phyloP scores from a whole-genome alignment of 2,888 invertebrate species.

The Leptinotarsa peninsularis region DNA sequence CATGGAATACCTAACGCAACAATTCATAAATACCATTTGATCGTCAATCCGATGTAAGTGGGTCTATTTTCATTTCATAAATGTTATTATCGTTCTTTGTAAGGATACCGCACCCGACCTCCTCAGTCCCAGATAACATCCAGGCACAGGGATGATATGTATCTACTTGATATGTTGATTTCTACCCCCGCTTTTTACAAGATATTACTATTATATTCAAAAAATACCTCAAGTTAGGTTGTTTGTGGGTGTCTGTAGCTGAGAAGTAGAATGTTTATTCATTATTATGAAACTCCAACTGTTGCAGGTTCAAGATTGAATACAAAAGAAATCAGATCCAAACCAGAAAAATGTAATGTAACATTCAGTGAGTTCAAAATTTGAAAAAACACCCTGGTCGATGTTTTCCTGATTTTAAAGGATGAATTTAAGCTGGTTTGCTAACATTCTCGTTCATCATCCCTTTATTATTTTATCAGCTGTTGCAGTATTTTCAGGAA shows the following conservation, averaged over 20 bases:
- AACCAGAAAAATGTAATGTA: conserved; percentile 1
- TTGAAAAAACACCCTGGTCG: neutral
- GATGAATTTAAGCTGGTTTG: conserved; percentile 68
- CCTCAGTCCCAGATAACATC: conserved; percentile 16
- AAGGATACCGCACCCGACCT: conserved; percentile 21
- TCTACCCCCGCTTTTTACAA: neutral
- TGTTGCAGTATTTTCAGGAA: conserved; percentile 73
- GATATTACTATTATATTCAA: neutral
- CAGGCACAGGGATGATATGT: conserved; percentile 24
- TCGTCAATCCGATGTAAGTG: conserved; percentile 22
- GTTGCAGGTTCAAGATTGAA: conserved; percentile 20
- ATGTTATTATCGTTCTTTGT: conserved; percentile 9
- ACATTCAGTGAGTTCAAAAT: neutral
- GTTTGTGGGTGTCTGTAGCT: neutral
- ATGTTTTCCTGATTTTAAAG: conserved; percentile 13
- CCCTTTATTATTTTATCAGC: conserved; percentile 75
- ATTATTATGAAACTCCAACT: conserved; percentile 10
- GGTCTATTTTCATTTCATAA: neutral
- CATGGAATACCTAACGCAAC: neutral
- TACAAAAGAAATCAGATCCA: neutral
- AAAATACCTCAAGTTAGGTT: neutral
- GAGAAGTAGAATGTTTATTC: neutral
- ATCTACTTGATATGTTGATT: neutral
- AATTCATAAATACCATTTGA: conserved; percentile 9
- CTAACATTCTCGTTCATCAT: conserved; percentile 75